A percentile compares a stretch with the other conserved stretches of the same genome.
phyloP scores from a whole-genome alignment of 2,888 invertebrate species.

The Athalia circularis region DNA sequence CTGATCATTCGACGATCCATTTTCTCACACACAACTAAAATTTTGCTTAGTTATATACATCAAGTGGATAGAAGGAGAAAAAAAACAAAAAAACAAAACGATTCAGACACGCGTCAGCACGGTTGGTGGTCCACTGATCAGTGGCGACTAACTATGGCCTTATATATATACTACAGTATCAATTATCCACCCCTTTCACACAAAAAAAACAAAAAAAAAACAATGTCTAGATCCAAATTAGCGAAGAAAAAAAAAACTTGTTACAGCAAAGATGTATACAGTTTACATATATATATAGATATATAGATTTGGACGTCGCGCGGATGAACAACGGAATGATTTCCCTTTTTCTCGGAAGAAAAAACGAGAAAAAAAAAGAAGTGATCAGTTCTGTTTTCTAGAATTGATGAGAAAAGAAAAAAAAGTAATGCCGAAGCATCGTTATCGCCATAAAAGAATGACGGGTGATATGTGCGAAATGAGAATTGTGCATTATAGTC shows the following conservation, averaged over 20 bases:
- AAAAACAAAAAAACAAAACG: slow-evolving; percentile 20
- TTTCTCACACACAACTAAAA: slow-evolving; percentile 9
- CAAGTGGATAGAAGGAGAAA: neutral
- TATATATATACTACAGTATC: slow-evolving; percentile 1
- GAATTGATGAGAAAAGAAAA: too few relatives aligned
- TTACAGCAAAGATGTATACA: neutral
- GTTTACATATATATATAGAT: too few relatives aligned
- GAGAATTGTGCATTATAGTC: too few relatives aligned
- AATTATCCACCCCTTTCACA: slow-evolving; percentile 33
- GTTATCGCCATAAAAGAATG: too few relatives aligned
- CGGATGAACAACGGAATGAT: too few relatives aligned
- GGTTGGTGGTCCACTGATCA: slow-evolving; percentile 63
- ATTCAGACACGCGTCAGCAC: slow-evolving; percentile 62
- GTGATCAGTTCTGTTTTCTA: too few relatives aligned
- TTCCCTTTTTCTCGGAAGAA: too few relatives aligned
- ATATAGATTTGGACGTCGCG: too few relatives aligned
- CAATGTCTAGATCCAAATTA: too few relatives aligned
- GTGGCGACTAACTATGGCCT: slow-evolving; percentile 22
- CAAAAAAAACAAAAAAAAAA: neutral
- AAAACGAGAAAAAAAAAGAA: neutral
- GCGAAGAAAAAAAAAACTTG: neutral
- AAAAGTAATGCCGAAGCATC: neutral
- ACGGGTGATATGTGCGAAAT: too few relatives aligned
- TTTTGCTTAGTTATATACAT: neutral
- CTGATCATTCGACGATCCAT: neutral